These are phyloP conservation scores for Turritopsis dohrnii DNA, from an alignment of 30 jellyfish, hydroid and myxozoan species.

Conservation along the genomic window DNA sequence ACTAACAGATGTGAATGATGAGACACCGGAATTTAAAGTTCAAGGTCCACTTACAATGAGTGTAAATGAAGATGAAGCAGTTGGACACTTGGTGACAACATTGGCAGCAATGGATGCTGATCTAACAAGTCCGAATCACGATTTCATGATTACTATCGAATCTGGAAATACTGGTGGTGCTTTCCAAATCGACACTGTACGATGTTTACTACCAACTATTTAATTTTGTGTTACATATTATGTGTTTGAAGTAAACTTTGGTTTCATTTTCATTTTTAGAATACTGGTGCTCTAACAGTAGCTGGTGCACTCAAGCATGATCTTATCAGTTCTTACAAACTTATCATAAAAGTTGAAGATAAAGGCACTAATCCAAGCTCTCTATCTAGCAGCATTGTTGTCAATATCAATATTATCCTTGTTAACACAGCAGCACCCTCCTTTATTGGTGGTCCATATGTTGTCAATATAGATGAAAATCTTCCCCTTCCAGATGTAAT, in stretches of 20 bases:
- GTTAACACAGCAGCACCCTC: background rate
- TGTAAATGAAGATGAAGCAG: conserved; percentile 3
- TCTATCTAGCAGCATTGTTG: background rate
- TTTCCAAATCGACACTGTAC: background rate
- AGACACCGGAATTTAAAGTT: conserved; percentile 46
- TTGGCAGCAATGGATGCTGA: conserved; percentile 10
- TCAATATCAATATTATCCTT: background rate
- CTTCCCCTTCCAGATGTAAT: background rate
- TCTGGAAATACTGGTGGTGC: conserved; percentile 16
- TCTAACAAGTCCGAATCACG: conserved; percentile 44
- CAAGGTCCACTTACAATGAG: background rate
- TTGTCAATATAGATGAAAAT: conserved; percentile 2
- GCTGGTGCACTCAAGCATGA: background rate
- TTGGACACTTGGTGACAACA: background rate
- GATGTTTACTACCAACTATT: background rate
- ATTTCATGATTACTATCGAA: conserved; percentile 14
- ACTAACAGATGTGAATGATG: conserved; percentile 59
- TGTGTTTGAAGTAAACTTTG: background rate
- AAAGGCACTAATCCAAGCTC: conserved; percentile 3
- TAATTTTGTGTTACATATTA: background rate
- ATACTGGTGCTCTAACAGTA: conserved; percentile 42
- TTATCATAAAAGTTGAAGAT: background rate
- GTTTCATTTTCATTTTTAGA: background rate
- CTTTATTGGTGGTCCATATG: conserved; percentile 2
- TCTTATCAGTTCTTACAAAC: background rate